These are phyloP conservation scores for Tinea semifulvella DNA, from an alignment of 2,888 invertebrate species.

Conservation along the genomic window DNA sequence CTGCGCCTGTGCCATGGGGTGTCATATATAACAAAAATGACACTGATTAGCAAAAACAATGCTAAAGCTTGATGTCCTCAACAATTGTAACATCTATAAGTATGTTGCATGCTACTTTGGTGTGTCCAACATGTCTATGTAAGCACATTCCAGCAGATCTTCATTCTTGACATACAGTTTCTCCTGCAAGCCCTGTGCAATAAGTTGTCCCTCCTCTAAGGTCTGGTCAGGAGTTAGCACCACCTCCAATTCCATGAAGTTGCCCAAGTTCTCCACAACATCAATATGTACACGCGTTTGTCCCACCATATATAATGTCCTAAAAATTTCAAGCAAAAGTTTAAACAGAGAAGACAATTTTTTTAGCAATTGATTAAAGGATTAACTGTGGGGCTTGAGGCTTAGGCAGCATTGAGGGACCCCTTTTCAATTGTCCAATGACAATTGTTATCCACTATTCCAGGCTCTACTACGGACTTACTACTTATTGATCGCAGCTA, in stretches of 20 bases:
- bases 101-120: no score
- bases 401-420: no score
- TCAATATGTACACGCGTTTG: constrained; percentile 92
- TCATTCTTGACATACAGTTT: constrained; percentile 69
- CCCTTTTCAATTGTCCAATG: no score
- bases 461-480: not conserved
- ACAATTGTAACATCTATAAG: no score
- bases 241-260: constrained; percentile 89
- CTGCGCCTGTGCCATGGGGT: no score
- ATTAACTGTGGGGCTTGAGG: not conserved
- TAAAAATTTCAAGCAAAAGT: no score
- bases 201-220: constrained; percentile 72
- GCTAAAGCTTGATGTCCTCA: no score
- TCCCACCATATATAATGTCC: constrained; percentile 80
- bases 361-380: no score
- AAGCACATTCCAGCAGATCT: constrained; percentile 77
- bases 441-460: no score
- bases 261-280: constrained; percentile 78
- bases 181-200: constrained; percentile 74
- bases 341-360: constrained; percentile 20
- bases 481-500: no score
- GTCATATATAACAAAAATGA: no score
- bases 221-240: constrained; percentile 72
- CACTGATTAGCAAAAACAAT: no score
- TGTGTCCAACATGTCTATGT: constrained; percentile 75